phyloP scores from a whole-genome alignment of 1,140 invertebrate genomes.

The Physella acuta region DNA sequence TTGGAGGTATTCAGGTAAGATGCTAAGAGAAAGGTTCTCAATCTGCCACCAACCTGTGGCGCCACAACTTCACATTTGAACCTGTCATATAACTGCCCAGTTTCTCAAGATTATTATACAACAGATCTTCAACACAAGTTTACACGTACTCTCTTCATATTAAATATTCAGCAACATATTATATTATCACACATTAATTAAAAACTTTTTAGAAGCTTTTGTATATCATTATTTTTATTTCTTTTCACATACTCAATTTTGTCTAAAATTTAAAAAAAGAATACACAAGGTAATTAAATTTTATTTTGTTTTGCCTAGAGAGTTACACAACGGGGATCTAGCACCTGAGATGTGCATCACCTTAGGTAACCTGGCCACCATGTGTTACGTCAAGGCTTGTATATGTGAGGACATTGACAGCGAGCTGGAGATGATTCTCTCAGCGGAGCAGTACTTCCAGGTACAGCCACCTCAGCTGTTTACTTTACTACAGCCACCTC shows the following conservation, averaged over 20 bases:
- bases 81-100: neutral
- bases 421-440: constrained; percentile 50
- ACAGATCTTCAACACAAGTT: neutral
- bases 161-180: too few relatives aligned
- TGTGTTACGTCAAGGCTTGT: constrained; percentile 57
- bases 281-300: neutral
- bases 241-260: neutral
- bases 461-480: too few relatives aligned
- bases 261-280: neutral
- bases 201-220: too few relatives aligned
- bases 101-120: neutral
- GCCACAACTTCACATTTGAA: too few relatives aligned
- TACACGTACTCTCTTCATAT: too few relatives aligned
- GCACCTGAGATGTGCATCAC: constrained; percentile 52
- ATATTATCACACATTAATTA: too few relatives aligned
- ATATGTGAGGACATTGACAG: constrained; percentile 47
- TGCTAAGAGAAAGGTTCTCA: too few relatives aligned
- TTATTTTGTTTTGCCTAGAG: constrained; percentile 26
- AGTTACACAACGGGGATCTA: constrained; percentile 50
- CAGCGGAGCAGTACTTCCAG: constrained; percentile 51
- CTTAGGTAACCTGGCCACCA: constrained; percentile 52
- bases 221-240: neutral
- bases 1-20: constrained; percentile 44
- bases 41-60: too few relatives aligned
- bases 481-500: too few relatives aligned